Evolutionary conservation across 2,888 invertebrate genomes (phyloP).

Genomic region (Falcaria lacertinaria): DNA sequence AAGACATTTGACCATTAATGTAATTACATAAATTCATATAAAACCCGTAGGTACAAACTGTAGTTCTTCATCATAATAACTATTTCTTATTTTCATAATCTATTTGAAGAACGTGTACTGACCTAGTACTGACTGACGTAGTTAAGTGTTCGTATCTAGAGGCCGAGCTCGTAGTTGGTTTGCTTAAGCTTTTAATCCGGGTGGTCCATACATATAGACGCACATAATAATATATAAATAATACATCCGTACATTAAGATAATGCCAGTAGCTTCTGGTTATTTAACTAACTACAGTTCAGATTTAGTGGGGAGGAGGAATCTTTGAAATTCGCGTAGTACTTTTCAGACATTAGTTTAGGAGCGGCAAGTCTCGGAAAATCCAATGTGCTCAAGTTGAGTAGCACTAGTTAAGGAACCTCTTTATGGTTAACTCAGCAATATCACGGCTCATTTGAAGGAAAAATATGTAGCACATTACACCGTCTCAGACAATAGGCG

Average conservation of each 20-base stretch:
- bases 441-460: slow-evolving; percentile 18
- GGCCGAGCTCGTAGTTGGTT: background rate
- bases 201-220: background rate
- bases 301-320: background rate
- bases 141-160: background rate
- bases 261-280: background rate
- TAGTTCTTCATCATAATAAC: no score
- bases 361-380: background rate
- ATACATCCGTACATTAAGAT: background rate
- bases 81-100: no score
- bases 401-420: slow-evolving; percentile 8
- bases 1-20: no score
- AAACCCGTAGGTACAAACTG: no score
- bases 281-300: background rate
- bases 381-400: background rate
- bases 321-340: no score
- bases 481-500: slow-evolving; percentile 15
- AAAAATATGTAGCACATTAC: slow-evolving; percentile 17
- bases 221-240: no score
- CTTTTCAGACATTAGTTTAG: background rate
- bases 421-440: slow-evolving; percentile 10
- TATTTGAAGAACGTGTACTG: no score
- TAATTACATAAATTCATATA: no score
- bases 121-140: no score
- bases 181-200: background rate